phyloP scores from a whole-genome alignment of 2,113 vertebrate species.

The Cnemophilus loriae region DNA sequence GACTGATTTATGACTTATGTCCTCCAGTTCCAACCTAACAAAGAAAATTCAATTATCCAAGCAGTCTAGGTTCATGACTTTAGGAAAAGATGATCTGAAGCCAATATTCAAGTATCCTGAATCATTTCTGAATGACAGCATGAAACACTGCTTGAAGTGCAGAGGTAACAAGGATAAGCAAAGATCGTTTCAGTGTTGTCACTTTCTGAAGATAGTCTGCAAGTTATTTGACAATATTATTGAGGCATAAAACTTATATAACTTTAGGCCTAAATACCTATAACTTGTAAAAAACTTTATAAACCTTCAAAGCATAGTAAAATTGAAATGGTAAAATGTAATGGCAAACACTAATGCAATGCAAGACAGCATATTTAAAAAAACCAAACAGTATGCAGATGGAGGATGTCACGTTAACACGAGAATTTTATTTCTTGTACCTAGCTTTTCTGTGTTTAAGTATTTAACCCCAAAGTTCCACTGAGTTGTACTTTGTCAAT shows the following conservation, averaged over 20 bases:
- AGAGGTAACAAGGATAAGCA: neutral
- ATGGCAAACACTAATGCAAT: neutral
- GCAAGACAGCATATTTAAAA: neutral
- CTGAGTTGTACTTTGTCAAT: neutral
- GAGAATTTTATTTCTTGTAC: neutral
- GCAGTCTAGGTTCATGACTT: neutral
- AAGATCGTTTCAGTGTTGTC: neutral
- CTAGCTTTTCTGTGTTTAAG: neutral
- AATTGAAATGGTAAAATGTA: neutral
- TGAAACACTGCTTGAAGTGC: neutral
- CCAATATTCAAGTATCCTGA: neutral
- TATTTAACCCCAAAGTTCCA: neutral
- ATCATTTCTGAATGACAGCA: neutral
- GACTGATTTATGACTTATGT: conserved; percentile 1
- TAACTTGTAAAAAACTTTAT: neutral
- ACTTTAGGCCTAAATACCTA: neutral
- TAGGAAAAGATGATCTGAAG: neutral
- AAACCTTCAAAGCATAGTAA: neutral
- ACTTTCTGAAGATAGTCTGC: neutral
- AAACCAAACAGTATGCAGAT: neutral
- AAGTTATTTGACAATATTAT: neutral
- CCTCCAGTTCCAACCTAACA: neutral
- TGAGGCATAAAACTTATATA: neutral
- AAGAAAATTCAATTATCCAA: conserved; percentile 32
- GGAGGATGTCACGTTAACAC: neutral